Conservation (phyloP, 53 echinoderm and acorn worm genomes). For the Temnopleurus reevesii region DNA sequence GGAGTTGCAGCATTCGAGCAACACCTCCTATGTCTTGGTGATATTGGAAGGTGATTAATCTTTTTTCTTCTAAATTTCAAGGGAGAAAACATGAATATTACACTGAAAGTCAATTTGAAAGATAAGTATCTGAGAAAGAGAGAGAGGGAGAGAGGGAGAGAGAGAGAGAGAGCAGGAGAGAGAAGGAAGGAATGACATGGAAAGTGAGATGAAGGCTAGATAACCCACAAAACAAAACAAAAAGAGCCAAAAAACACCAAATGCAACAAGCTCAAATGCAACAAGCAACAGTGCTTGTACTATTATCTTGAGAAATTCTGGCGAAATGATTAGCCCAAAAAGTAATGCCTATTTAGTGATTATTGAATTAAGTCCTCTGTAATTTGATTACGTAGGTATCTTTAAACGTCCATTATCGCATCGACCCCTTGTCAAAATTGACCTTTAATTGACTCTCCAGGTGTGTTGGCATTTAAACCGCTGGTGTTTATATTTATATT, state of each 20-base stretch:
- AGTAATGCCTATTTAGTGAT: slow-evolving; percentile 12
- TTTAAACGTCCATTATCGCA: background rate
- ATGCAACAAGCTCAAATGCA: background rate
- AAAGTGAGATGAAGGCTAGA: background rate
- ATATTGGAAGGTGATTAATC: too few species aligned
- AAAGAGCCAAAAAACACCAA: background rate
- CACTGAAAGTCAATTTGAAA: too few species aligned
- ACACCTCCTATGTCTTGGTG: too few species aligned
- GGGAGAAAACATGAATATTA: too few species aligned
- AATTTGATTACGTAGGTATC: background rate
- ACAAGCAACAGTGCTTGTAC: background rate
- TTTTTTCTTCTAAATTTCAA: too few species aligned
- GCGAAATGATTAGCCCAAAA: background rate
- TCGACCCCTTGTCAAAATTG: background rate
- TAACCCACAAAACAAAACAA: background rate
- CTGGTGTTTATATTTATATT: background rate
- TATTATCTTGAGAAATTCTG: background rate
- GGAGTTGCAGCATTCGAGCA: too few species aligned
- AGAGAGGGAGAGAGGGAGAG: too few species aligned
- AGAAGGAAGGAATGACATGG: too few species aligned
- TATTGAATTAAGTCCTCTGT: slow-evolving; percentile 3
- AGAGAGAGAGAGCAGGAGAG: too few species aligned
- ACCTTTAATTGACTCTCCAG: background rate
- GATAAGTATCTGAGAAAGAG: too few species aligned
- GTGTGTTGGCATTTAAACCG: background rate